These are phyloP conservation scores for Margaritifera margaritifera DNA, from an alignment of 2,888 invertebrate genomes.

Conservation along the genomic window DNA sequence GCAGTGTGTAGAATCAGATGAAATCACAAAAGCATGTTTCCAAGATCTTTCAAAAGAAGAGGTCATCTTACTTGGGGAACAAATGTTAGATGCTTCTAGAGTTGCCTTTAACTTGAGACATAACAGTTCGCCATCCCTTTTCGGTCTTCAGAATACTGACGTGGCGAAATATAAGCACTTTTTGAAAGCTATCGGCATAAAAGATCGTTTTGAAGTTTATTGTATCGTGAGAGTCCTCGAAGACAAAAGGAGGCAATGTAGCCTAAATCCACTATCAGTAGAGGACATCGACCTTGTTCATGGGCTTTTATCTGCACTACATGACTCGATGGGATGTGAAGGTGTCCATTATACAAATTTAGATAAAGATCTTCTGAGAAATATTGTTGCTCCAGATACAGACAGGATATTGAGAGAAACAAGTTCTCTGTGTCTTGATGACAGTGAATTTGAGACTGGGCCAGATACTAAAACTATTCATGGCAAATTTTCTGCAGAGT, in stretches of 20 bases:
- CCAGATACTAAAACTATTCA: too few relatives aligned
- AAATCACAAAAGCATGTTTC: not conserved
- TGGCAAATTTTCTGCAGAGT: conserved; percentile 50
- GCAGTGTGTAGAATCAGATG: not conserved
- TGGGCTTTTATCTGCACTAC: conserved; percentile 18
- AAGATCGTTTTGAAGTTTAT: conserved; percentile 17
- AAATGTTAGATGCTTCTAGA: too few relatives aligned
- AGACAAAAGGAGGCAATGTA: too few relatives aligned
- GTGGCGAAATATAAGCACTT: conserved; percentile 5
- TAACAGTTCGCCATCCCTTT: conserved; percentile 20
- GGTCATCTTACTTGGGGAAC: too few relatives aligned
- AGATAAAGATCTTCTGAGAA: conserved; percentile 18
- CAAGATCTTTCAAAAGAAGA: conserved; percentile 2
- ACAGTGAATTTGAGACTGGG: too few relatives aligned
- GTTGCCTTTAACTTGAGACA: too few relatives aligned
- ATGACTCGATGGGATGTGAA: conserved; percentile 2
- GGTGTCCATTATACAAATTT: conserved; percentile 9
- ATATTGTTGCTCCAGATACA: conserved; percentile 46
- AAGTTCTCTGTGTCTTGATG: conserved; percentile 50
- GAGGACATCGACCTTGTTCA: conserved; percentile 13
- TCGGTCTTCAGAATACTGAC: conserved; percentile 3
- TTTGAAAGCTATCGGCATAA: conserved; percentile 15
- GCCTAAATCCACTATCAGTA: conserved; percentile 4
- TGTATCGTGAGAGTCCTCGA: conserved; percentile 15
- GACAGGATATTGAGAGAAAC: conserved; percentile 40